Conservation (phyloP, 2,797 vertebrate species). For the Psittacula echo region DNA sequence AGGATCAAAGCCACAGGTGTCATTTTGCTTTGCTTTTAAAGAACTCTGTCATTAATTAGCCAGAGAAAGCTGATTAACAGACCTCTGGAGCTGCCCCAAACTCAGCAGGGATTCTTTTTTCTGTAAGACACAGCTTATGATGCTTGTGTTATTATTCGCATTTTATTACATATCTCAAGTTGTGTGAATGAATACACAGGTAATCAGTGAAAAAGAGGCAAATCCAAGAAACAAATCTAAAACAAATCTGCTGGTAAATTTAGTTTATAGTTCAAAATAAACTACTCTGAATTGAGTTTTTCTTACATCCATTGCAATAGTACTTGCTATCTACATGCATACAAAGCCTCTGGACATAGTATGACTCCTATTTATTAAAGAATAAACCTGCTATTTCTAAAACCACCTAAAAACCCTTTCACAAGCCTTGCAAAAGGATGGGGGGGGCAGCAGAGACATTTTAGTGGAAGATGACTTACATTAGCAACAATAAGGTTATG, state of each 20-base stretch:
- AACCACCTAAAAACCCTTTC: fast-evolving
- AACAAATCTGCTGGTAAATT: not conserved
- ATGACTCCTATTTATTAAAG: not conserved
- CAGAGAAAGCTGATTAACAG: not conserved
- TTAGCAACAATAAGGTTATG: not conserved
- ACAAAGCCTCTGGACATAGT: not conserved
- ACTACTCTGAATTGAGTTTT: not conserved
- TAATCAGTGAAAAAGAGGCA: not conserved
- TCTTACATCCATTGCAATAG: not conserved
- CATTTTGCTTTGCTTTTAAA: not conserved
- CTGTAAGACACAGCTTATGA: not conserved
- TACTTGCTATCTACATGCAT: not conserved
- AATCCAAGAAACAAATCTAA: not conserved
- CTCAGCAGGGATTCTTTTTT: not conserved
- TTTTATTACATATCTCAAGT: not conserved
- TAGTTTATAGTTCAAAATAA: not conserved
- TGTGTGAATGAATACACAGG: not conserved
- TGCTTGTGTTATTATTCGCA: not conserved
- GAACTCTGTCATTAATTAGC: not conserved
- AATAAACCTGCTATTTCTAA: not conserved
- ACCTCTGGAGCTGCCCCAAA: not conserved
- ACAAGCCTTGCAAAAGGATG: not conserved
- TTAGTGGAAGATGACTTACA: not conserved
- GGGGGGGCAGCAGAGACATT: not conserved
- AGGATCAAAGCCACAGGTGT: not conserved